Conservation (phyloP, 2,888 invertebrate genomes). For the Peribatodes rhomboidaria region DNA sequence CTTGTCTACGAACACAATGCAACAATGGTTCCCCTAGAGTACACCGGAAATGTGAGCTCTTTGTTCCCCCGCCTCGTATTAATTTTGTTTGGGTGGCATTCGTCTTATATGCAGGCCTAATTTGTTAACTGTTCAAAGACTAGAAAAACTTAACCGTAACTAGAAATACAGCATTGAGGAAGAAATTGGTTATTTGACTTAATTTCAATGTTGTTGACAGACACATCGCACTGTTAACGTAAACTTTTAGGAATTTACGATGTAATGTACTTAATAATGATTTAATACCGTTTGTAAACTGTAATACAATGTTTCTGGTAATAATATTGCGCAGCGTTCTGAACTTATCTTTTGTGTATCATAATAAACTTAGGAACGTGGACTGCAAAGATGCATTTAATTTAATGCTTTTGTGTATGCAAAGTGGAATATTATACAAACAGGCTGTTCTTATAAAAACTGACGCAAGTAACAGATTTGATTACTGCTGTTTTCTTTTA, state of each 20-base stretch:
- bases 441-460: not conserved
- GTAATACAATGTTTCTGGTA: slow-evolving; percentile 19
- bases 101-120: slow-evolving; percentile 45
- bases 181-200: slow-evolving; percentile 1
- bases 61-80: slow-evolving; percentile 58
- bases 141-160: slow-evolving; percentile 17
- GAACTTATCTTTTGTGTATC: slow-evolving; percentile 17
- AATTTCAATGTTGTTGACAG: slow-evolving; percentile 17
- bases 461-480: not conserved
- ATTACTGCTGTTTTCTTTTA: no score
- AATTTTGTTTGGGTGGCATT: slow-evolving; percentile 53
- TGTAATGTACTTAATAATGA: slow-evolving; percentile 10
- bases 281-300: slow-evolving; percentile 12
- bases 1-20: slow-evolving; percentile 59
- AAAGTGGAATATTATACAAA: slow-evolving; percentile 3
- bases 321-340: slow-evolving; percentile 2
- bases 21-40: slow-evolving; percentile 62
- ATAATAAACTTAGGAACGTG: slow-evolving; percentile 16
- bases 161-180: slow-evolving; percentile 18
- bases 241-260: not conserved
- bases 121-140: slow-evolving; percentile 41
- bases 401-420: slow-evolving; percentile 2
- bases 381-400: slow-evolving; percentile 3
- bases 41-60: slow-evolving; percentile 59
- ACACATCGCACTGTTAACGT: slow-evolving; percentile 2